phyloP scores from a whole-genome alignment of 2,113 vertebrate species.

The Cricetomys ansorgei region DNA sequence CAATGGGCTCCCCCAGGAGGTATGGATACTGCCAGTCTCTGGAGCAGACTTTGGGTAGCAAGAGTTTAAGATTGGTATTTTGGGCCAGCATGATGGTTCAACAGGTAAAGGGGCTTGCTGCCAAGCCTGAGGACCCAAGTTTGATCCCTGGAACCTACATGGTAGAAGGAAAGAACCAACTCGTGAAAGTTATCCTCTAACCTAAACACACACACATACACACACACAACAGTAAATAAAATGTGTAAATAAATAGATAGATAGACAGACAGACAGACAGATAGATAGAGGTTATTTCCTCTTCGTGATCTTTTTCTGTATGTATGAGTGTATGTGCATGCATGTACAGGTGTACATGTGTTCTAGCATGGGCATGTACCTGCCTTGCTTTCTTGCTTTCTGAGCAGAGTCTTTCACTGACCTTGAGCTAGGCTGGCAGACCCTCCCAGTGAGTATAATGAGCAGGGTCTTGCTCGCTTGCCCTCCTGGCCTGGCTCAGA shows the following conservation, averaged over 20 bases:
- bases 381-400: not conserved
- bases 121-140: not conserved
- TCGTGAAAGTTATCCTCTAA: not conserved
- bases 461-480: not conserved
- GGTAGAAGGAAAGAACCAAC: not conserved
- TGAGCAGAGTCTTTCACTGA: not conserved
- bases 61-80: not conserved
- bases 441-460: too few relatives aligned
- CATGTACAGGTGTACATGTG: not conserved
- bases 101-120: not conserved
- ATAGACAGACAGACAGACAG: too few relatives aligned
- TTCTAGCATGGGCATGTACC: not conserved
- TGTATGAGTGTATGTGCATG: not conserved
- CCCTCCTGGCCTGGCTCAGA: not conserved
- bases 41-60: not conserved
- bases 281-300: not conserved
- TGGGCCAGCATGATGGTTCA: not conserved
- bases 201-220: not conserved
- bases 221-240: not conserved
- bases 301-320: not conserved
- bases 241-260: not conserved
- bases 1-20: not conserved
- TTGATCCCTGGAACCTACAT: too few relatives aligned
- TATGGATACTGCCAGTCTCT: not conserved
- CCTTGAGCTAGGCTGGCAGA: too few relatives aligned